phyloP scores from a whole-genome alignment of 2,888 invertebrate genomes.

The Agonopterix heracliana region DNA sequence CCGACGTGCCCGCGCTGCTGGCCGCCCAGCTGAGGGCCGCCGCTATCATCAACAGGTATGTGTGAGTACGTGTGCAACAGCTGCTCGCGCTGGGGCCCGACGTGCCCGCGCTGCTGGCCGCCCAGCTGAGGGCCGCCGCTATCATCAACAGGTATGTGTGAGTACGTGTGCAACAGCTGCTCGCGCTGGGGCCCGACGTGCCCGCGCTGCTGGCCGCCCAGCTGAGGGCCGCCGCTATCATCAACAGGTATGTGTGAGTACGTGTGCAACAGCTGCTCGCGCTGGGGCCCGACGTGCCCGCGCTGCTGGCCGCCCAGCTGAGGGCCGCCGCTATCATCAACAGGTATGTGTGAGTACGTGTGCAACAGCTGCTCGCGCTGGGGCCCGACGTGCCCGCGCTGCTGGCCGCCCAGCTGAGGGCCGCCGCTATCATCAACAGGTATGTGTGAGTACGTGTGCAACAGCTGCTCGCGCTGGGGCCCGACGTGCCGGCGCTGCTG shows the following conservation, averaged over 20 bases:
- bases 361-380: too few relatives aligned
- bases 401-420: too few relatives aligned
- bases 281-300: too few relatives aligned
- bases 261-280: constrained; percentile 84
- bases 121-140: constrained; percentile 91
- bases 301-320: too few relatives aligned
- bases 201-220: constrained; percentile 90
- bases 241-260: constrained; percentile 91
- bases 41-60: constrained; percentile 85
- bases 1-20: constrained; percentile 86
- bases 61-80: constrained; percentile 79
- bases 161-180: constrained; percentile 84
- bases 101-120: constrained; percentile 87
- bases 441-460: too few relatives aligned
- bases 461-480: too few relatives aligned
- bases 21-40: constrained; percentile 92
- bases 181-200: constrained; percentile 85
- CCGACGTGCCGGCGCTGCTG: too few relatives aligned
- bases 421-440: too few relatives aligned
- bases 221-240: constrained; percentile 89
- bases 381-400: too few relatives aligned
- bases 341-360: too few relatives aligned
- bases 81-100: constrained; percentile 86
- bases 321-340: too few relatives aligned
- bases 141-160: constrained; percentile 89